phyloP scores from a whole-genome alignment of 2,797 vertebrate species.

The Schizopygopsis pylzovi region DNA sequence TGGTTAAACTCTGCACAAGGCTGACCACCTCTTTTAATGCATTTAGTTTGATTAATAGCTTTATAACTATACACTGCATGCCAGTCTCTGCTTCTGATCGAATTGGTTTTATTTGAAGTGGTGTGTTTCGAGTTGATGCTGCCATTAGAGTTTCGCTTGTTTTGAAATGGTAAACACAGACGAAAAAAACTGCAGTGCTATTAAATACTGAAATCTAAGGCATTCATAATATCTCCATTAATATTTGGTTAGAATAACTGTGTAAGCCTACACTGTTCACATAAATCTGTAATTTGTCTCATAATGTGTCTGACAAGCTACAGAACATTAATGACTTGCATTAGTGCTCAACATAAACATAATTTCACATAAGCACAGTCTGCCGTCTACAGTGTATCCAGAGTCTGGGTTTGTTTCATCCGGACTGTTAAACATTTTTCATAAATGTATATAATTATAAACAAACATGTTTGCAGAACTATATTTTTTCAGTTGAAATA shows the following conservation, averaged over 20 bases:
- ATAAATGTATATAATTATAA: not conserved
- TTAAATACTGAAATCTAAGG: not conserved
- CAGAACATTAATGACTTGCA: slow-evolving; percentile 5
- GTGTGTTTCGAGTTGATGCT: slow-evolving; percentile 38
- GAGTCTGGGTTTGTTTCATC: not conserved
- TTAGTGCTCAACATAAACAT: slow-evolving; percentile 9
- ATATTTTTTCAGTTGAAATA: not conserved
- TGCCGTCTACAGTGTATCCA: not conserved
- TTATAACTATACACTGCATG: slow-evolving; percentile 45
- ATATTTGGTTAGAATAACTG: slow-evolving; percentile 1
- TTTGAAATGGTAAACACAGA: slow-evolving; percentile 51
- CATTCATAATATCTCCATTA: slow-evolving; percentile 9
- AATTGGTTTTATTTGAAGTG: slow-evolving; percentile 62
- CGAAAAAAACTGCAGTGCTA: slow-evolving; percentile 39
- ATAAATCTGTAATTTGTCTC: slow-evolving; percentile 16
- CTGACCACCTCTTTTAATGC: slow-evolving; percentile 62
- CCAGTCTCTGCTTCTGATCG: slow-evolving; percentile 51
- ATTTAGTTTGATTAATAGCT: slow-evolving; percentile 65
- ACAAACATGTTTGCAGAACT: not conserved
- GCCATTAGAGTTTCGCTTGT: slow-evolving; percentile 54
- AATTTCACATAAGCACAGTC: not conserved
- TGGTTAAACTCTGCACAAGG: slow-evolving; percentile 58
- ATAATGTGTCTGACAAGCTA: slow-evolving; percentile 8
- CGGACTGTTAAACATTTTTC: not conserved
- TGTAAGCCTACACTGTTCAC: not conserved